A percentile compares a stretch with the other conserved stretches of the same genome.
Evolutionary conservation across 37 sponge, comb jelly and placozoan genomes (phyloP).

Genomic region (Bolinopsis microptera): DNA sequence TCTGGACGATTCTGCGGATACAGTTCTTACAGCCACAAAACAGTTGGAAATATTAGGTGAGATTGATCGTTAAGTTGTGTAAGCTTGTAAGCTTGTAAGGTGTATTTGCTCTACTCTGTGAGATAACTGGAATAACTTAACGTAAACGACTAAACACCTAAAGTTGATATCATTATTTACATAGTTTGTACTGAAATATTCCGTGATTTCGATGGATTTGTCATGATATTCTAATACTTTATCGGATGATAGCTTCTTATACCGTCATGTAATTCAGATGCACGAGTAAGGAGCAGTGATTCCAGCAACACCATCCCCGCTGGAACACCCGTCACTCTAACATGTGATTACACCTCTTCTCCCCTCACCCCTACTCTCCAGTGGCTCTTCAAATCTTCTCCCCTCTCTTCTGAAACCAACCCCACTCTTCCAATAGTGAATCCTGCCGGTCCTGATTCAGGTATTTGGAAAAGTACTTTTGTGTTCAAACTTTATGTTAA

Average conservation of each 20-base stretch:
- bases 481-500: too few relatives aligned
- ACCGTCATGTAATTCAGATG: slow-evolving; percentile 7
- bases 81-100: too few relatives aligned
- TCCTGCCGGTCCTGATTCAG: not conserved
- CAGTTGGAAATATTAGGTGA: not conserved
- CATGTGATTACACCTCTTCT: not conserved
- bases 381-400: slow-evolving; percentile 18
- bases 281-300: not conserved
- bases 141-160: too few relatives aligned
- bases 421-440: not conserved
- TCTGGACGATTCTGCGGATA: not conserved
- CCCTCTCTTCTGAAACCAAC: not conserved
- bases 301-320: not conserved
- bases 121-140: too few relatives aligned
- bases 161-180: too few relatives aligned
- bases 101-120: too few relatives aligned
- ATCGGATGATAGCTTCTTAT: too few relatives aligned
- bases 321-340: not conserved
- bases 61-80: too few relatives aligned
- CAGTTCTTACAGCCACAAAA: not conserved
- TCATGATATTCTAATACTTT: too few relatives aligned
- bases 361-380: not conserved
- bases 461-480: too few relatives aligned
- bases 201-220: too few relatives aligned
- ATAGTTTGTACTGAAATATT: too few relatives aligned